Base-by-base conservation (phyloP, 2,888 invertebrate species). In the Epiblema foenella region DNA sequence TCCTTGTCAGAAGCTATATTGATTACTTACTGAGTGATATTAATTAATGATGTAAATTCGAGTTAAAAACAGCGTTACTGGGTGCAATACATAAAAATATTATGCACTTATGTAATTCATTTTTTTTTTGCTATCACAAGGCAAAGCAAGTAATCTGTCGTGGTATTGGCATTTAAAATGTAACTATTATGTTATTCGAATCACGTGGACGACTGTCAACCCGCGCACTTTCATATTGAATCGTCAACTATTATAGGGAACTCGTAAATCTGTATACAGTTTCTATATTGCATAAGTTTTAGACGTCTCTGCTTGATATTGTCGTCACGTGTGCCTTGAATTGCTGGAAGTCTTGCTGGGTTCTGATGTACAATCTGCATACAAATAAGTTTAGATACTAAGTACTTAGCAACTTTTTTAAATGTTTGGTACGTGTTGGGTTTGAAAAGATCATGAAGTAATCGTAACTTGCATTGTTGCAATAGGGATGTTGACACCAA, bases 11-110 rank as follows among this genome's bases (percentile, higher is more conserved):
- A 60, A 60, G 67, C 29, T 49, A 56, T 62, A 71, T 71, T 62
- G 71, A 66, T 66, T 71, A 66, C 70, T 60, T 11, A 7, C 20
- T 37, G 70, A 71, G n/a, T 71, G 67, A 71, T 71, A 71, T 71
- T 39, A 62, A 71, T 71, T 62, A 67, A 57, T 67, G 54, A 39
- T 62, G 33, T 62, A 51, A 56, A 56, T 57, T 66, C 18, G 42
- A 11, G 60, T 62, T 56, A 42, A 66, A 66, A 64, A 52, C 24
- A 64, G 39, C 52, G 9, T 52, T 29, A 20, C 20, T 56, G n/a
- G 24, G 7, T 39, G 8, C 46, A 17, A 46, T 57, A 12, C 29
- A 57, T 46, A 17, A 24, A 57, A 66, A 42, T 66, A 65, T 56
- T 42, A 39, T 15, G 20, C 20, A 20, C 20, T 20, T 39, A 39